Percentiles rank a stretch among this genome's conserved stretches.
Evolutionary conservation across 2,888 invertebrate genomes (phyloP).

Genomic region (Thyatira batis): DNA sequence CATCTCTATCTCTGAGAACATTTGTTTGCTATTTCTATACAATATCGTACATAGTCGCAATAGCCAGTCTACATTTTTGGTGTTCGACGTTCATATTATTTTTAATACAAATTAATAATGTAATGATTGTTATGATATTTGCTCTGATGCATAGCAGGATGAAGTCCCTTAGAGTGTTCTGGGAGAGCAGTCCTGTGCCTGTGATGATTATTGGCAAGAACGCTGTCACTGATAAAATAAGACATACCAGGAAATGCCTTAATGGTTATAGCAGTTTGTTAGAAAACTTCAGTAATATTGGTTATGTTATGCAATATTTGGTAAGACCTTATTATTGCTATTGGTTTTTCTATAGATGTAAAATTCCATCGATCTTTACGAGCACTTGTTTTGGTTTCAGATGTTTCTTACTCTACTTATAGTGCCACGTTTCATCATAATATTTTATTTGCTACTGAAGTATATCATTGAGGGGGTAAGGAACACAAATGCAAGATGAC

Average conservation of each 20-base stretch:
- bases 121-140: not conserved
- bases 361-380: not conserved
- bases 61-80: not conserved
- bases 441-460: too few relatives aligned
- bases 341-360: too few relatives aligned
- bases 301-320: conserved; percentile 7
- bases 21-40: not conserved
- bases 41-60: not conserved
- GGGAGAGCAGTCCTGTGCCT: conserved; percentile 7
- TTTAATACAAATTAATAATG: not conserved
- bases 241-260: conserved; percentile 12
- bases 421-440: too few relatives aligned
- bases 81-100: not conserved
- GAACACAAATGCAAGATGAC: too few relatives aligned
- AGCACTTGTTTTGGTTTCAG: not conserved
- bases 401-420: too few relatives aligned
- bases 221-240: not conserved
- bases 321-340: too few relatives aligned
- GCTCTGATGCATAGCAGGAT: not conserved
- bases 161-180: not conserved
- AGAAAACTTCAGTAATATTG: conserved; percentile 2
- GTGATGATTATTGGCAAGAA: conserved; percentile 10
- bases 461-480: too few relatives aligned
- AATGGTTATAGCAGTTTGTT: conserved; percentile 15
- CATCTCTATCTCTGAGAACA: not conserved